These are phyloP conservation scores for Parotia lawesii DNA, from an alignment of 2,113 vertebrate genomes.

Conservation along the genomic window DNA sequence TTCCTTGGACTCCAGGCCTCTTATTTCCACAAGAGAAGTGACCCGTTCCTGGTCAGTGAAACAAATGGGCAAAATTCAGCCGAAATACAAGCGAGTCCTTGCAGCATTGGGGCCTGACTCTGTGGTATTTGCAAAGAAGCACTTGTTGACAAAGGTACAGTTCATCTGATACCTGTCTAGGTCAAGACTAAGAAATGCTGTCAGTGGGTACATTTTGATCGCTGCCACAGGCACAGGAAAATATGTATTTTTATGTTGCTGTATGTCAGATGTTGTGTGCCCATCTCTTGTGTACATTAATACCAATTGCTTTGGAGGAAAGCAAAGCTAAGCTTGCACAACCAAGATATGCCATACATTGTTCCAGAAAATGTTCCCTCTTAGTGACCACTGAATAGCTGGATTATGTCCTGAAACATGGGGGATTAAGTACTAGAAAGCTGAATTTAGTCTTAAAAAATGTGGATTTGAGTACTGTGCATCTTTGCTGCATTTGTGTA, in stretches of 20 bases:
- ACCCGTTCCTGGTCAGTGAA: not conserved
- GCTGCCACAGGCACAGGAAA: not conserved
- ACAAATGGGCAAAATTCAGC: not conserved
- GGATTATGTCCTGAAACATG: not conserved
- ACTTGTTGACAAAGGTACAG: not conserved
- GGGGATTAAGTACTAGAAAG: not conserved
- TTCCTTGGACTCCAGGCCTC: not conserved
- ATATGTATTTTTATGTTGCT: not conserved
- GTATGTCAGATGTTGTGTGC: not conserved
- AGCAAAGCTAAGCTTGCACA: not conserved
- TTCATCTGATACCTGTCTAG: not conserved
- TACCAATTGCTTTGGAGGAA: not conserved
- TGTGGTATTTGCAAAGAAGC: not conserved
- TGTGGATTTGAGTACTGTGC: not conserved
- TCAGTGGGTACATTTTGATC: not conserved
- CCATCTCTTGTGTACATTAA: not conserved
- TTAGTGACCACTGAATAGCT: not conserved
- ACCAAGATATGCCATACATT: not conserved
- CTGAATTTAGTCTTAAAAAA: not conserved
- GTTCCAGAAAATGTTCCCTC: not conserved
- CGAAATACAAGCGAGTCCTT: not conserved
- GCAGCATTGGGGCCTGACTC: accelerated
- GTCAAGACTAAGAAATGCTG: not conserved
- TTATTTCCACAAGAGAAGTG: not conserved
- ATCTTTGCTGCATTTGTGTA: not conserved